Base-by-base conservation (phyloP, 1,140 invertebrate species). In the Mactra quadrangularis region DNA sequence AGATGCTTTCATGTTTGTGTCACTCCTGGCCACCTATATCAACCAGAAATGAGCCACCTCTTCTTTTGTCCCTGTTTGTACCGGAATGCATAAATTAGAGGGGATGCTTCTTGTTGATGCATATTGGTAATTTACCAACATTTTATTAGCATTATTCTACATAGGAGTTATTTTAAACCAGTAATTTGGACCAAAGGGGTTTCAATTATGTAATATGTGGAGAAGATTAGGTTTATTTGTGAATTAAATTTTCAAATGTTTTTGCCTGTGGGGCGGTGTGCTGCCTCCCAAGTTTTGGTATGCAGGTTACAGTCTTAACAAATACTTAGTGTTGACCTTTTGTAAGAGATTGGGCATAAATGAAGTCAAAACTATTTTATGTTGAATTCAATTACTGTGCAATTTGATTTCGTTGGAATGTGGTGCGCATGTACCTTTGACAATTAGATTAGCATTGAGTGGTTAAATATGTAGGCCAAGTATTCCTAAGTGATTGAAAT, bases 71-170 rank as follows among this genome's bases (percentile, higher is more conserved):
- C 47, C 19, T 25, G 62, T 19, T 19, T 25, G 59, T 50, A 53
- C n/a, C n/a, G 38, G 74, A 76, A 76, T 76, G 38, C 47, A 38
- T 27, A 76, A 76, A 76, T 76, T 62, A 76, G 57, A 76, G 74
- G 62, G 6, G 13, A 52, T 47, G 41, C 35, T 45, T 45, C 15
- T 76, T 60, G 55, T 76, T 76, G 57, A 62, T 62, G 64, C 64
- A 68, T 50, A 68, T 68, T 68, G 41, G 47, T 64, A 64, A 64
- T 64, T 64, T 64, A 64, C 60, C n/a, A 75, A 75, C 71, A 59
- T 76, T 68, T 76, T 62, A 76, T 76, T 76, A 52, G 74, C 74
- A 76, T 76, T 47, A 76, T 76, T 62, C 59, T 62, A 50, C 25
- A 76, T 50, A 17, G 7, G 19, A 52, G 55, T 22, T 41, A 64